phyloP scores from a whole-genome alignment of 1,140 invertebrate species.

The Coelopa frigida region DNA sequence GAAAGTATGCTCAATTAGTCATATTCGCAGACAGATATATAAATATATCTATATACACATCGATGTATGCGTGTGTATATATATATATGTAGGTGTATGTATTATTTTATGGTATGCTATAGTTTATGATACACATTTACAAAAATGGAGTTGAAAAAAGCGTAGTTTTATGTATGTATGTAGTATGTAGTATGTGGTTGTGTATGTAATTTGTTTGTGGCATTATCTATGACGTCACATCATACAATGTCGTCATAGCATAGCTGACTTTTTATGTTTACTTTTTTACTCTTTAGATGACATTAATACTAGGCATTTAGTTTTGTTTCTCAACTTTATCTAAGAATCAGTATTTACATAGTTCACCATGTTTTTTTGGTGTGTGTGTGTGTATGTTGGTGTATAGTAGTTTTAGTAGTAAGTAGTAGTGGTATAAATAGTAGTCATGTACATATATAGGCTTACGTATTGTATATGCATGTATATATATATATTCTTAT shows the following conservation, averaged over 20 bases:
- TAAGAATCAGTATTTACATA: too few relatives aligned
- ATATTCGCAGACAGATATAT: conserved; percentile 3
- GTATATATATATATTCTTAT: not conserved
- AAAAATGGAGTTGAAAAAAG: not conserved
- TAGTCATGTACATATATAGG: conserved; percentile 7
- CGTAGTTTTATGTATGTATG: not conserved
- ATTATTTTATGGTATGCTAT: not conserved
- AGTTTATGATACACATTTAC: not conserved
- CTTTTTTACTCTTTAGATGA: too few relatives aligned
- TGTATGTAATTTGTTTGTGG: conserved; percentile 1
- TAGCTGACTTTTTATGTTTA: too few relatives aligned
- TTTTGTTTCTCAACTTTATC: too few relatives aligned
- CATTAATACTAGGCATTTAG: too few relatives aligned
- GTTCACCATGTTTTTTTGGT: too few relatives aligned
- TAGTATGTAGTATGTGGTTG: not conserved
- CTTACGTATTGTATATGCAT: conserved; percentile 2
- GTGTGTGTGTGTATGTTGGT: too few relatives aligned
- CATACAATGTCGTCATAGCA: too few relatives aligned
- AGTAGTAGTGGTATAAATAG: too few relatives aligned
- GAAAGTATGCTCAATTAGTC: too few relatives aligned
- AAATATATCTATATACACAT: not conserved
- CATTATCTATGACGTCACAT: too few relatives aligned
- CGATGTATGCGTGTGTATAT: not conserved
- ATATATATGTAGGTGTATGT: not conserved
- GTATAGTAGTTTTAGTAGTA: too few relatives aligned